Percentiles rank a stretch among this genome's conserved stretches.
These are phyloP conservation scores for Eurypyga helias DNA, from an alignment of 2,113 vertebrate species.

Conservation along the genomic window DNA sequence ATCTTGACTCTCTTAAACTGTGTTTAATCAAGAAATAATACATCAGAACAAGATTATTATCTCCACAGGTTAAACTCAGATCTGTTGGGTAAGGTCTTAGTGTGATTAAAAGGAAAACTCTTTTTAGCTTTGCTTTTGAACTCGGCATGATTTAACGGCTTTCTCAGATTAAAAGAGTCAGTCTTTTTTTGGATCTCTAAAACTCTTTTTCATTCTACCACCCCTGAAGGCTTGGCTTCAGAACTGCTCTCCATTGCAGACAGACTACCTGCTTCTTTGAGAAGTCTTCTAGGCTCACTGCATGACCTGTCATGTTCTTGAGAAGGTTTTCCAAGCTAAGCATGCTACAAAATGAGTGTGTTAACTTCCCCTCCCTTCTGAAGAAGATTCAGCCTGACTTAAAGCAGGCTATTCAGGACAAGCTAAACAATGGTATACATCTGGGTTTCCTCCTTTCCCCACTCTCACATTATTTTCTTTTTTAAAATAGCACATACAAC, in stretches of 20 bases:
- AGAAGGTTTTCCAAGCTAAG: not conserved
- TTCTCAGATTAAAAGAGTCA: not conserved
- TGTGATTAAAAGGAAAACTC: not conserved
- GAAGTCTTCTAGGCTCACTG: not conserved
- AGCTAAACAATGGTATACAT: not conserved
- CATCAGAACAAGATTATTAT: not conserved
- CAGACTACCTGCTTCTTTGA: not conserved
- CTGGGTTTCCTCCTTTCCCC: not conserved
- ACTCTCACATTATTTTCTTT: not conserved
- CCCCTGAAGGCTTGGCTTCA: not conserved
- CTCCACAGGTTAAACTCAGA: not conserved
- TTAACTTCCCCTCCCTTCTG: not conserved
- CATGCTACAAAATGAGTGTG: not conserved
- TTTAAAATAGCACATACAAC: not conserved
- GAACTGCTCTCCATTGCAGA: not conserved
- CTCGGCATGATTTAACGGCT: not conserved
- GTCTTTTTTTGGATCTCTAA: not conserved
- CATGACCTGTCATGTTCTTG: not conserved
- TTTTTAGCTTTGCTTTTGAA: not conserved
- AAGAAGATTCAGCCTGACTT: not conserved
- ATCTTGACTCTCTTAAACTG: not conserved
- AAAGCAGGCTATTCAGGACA: not conserved
- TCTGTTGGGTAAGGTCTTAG: not conserved
- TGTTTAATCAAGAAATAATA: not conserved
- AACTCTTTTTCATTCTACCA: not conserved